Conservation (phyloP, 1,140 invertebrate species). For the Drosophila virilis region DNA sequence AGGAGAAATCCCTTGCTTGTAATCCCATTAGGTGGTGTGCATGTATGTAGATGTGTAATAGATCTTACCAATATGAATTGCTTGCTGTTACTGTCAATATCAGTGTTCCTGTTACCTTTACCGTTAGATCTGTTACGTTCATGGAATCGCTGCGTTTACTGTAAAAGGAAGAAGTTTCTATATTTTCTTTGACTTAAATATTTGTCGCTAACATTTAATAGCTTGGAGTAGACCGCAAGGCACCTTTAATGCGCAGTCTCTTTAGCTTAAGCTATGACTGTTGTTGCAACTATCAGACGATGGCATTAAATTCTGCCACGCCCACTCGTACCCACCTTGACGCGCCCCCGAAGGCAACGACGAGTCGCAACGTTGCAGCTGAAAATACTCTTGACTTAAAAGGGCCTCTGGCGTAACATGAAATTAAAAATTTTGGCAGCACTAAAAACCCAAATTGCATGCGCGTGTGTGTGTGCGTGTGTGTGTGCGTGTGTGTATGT, state of each 20-base stretch:
- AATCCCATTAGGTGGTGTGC: too few relatives aligned
- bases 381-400: slow-evolving; percentile 51
- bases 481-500: slow-evolving; percentile 14
- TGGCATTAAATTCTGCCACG: slow-evolving; percentile 1
- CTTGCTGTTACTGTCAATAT: neutral
- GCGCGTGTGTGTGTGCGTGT: slow-evolving; percentile 2
- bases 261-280: slow-evolving; percentile 3
- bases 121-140: neutral
- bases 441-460: slow-evolving; percentile 40
- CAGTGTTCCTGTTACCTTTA: neutral
- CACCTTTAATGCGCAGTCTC: neutral
- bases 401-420: slow-evolving; percentile 52
- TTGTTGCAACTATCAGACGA: neutral
- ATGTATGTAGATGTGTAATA: too few relatives aligned
- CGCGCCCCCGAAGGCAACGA: neutral
- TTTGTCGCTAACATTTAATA: neutral
- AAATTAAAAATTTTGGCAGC: slow-evolving; percentile 73
- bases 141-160: neutral
- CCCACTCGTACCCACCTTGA: slow-evolving; percentile 9
- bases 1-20: too few relatives aligned
- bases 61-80: too few relatives aligned
- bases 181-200: neutral
- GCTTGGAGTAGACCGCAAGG: neutral
- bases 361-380: slow-evolving; percentile 17
- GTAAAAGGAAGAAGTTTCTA: too few relatives aligned